Evolutionary conservation across 1,140 invertebrate species (phyloP), one percentile per base, ranked within the genome.

Genomic region (Leguminivora glycinivorella): DNA sequence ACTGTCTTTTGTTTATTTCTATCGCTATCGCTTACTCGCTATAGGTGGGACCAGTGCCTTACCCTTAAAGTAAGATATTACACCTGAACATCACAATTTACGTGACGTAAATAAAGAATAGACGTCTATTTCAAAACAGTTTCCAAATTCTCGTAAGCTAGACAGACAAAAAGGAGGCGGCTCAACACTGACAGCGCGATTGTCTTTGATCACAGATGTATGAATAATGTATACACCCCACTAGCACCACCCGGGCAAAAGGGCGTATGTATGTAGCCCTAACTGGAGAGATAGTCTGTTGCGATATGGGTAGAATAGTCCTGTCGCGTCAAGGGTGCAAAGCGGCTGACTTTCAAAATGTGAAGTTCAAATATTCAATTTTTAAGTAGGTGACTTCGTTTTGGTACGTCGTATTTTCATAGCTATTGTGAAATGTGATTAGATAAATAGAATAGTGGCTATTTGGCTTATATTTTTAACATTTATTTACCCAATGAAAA

Each of bases 121-220:
- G 47, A 52, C 19, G 47, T 22, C 58, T 63, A 63, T 63, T 29
- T 63, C 26, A 68, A 22, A 68, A 68, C 67, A 47, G 34, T n/a
- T 68, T 22, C 34, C 67, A 68, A 67, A 67, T 67, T 67, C 63
- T 22, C 56, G 56, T 58, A 58, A 58, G 56, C 56, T 29, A 63
- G 58, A n/a, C 58, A 29, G 58, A 73, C 74, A 69, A 70, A 60
- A 71, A 69, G 56, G 60, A 71, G 12, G 34, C 70, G 29, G 52
- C 60, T 63, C 52, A 75, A 73, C 71, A 67, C 69, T 80, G 80
- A 87, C 83, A 80, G 79, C 76, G 77, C 79, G 76, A 83, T 83
- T 87, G 83, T 88, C 85, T 88, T 88, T 88, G 84, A 88, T 86
- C 85, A 83, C 74, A 82, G 70, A 81, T 75, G 78, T 72, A 80